Evolutionary conservation across 2,113 vertebrate genomes (phyloP), one percentile per base, ranked within the genome.

Genomic region (Rafetus swinhoei): DNA sequence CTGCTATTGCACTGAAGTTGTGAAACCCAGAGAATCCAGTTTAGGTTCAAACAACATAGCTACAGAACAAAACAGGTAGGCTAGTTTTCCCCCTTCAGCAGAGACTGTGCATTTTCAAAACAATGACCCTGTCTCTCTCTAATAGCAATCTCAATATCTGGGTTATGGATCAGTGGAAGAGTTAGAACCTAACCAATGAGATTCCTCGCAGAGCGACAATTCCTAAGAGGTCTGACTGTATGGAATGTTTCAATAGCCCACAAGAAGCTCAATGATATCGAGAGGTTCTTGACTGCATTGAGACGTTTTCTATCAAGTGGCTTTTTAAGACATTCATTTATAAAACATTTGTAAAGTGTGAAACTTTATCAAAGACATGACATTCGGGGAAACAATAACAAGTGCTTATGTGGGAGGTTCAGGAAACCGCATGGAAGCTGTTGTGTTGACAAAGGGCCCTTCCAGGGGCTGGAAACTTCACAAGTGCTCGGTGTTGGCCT

Each of bases 211-310:
- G 59, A 50, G 19, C 57, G n/a, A 21, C 22, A 45, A 59, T 6
- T 10, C 24, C 6, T 13, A 50, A 13, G 14, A 35, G 9, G 29
- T 77, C 16, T 27, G 65, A 92, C 56, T 52, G 69, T 35, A 65
- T 27, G 80, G 77, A n/a, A 79, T 21, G 52, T 80, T 86, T 85
- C 85, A 79, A 45, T 54, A 10, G 74, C 19, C 6, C 1, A 2
- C 39, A 80, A 45, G 25, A 39, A 86, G 45, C 69, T 79, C 81
- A 25, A 2, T 0, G 6, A 60, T 89, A 27, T 50, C 52, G 29
- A 13, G 54, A 76, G 13, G 87, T 88, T 88, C 94, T 88, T 81
- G 65, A 55, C 0, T 89, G 93, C 88, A 82, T 85, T n/a, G 50
- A 77, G 69, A 90, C 81, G 79, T 81, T 60, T 55, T 85, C 52